phyloP scores from a whole-genome alignment of 2,797 vertebrate species.

The Myotis pilosus region DNA sequence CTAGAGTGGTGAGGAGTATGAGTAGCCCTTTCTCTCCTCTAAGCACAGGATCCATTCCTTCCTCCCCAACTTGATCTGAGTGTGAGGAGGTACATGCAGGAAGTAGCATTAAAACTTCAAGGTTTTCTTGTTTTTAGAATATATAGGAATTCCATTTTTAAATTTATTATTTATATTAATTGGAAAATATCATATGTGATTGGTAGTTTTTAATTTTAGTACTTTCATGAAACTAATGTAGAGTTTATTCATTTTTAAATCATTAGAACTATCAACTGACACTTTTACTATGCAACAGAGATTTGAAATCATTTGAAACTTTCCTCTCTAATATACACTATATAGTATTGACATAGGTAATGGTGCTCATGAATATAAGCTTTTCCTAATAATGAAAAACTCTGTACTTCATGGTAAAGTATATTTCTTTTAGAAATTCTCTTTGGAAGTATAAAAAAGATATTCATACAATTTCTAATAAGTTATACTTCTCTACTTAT shows the following conservation, averaged over 20 bases:
- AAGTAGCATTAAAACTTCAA: background rate
- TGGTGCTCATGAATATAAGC: conserved; percentile 43
- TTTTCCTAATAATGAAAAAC: conserved; percentile 54
- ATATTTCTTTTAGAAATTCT: conserved; percentile 30
- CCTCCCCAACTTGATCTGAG: background rate
- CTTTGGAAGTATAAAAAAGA: too few species aligned
- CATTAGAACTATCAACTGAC: background rate
- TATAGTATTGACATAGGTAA: conserved; percentile 10
- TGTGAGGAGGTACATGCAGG: background rate
- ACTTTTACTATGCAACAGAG: conserved; percentile 43
- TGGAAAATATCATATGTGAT: background rate
- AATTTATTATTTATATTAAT: conserved; percentile 35
- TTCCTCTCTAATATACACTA: background rate
- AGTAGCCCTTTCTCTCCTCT: background rate
- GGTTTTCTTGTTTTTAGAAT: background rate
- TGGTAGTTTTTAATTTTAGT: conserved; percentile 51
- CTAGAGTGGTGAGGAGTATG: background rate
- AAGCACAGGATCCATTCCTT: background rate
- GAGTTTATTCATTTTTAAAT: conserved; percentile 41
- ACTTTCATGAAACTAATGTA: background rate
- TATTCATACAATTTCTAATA: conserved; percentile 26
- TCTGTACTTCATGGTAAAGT: background rate
- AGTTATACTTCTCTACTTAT: background rate
- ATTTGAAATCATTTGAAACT: conserved; percentile 53
- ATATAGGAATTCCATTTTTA: background rate